Evolutionary conservation across 2,113 vertebrate species (phyloP), one percentile per base, ranked within the genome.

Genomic region (Nipponia nippon): DNA sequence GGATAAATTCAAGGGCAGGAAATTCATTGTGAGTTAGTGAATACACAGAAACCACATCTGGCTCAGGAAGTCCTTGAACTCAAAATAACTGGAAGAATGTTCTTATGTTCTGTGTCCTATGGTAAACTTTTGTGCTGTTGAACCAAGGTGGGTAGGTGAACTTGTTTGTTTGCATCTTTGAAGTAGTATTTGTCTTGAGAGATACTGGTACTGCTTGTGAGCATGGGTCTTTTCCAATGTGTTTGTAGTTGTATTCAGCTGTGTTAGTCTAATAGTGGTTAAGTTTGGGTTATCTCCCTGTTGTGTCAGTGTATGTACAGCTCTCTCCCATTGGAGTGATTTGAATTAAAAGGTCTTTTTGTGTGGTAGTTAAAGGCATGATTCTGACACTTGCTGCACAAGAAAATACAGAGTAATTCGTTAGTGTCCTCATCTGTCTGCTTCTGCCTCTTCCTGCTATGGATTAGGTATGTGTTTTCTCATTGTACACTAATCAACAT

Each of bases 11-110:
- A 50, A 36, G 46, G 46, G 44, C 71, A 90, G 93, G 84, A 94
- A 95, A 87, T 81, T 90, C 36, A 89, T 71, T 86, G 83, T 88
- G 50, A 89, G 11, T 80, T 91, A 46, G 61, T 83, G 82, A 95
- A 90, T 91, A 76, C 56, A 52, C 10, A 91, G 61, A 91, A 93
- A 63, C 47, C 20, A 32, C 55, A 87, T 62, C 59, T 92, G 89
- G 59, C 81, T 94, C 65, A 82, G 89, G 83, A 94, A 94, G 84
- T 91, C 84, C 66, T 97, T 95, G 73, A 94, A 72, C 81, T 87
- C 44, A 63, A n/a, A 93, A 82, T 94, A 91, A 83, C 73, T 87
- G 49, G 32, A 82, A 65, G 53, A 49, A 25, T 50, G 7, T 82
- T 94, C 73, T 67, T 89, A 19, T 23, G 38, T 70, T 95, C 36